phyloP scores from a whole-genome alignment of 2,797 vertebrate genomes.

The Menidia menidia region DNA sequence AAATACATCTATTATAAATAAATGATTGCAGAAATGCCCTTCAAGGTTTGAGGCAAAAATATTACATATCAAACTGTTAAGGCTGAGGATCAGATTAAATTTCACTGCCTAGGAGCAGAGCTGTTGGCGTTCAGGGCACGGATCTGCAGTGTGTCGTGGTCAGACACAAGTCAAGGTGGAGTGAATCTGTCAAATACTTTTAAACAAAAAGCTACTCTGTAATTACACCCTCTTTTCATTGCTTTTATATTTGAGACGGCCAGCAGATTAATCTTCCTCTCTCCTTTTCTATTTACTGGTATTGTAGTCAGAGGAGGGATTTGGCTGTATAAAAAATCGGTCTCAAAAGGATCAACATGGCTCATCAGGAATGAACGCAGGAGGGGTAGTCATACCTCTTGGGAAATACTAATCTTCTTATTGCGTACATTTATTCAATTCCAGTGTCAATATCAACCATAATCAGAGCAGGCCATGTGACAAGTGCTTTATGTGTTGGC shows the following conservation, averaged over 20 bases:
- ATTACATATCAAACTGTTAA: slow-evolving; percentile 4
- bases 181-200: slow-evolving; percentile 40
- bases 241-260: slow-evolving; percentile 46
- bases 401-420: slow-evolving; percentile 81
- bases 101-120: slow-evolving; percentile 35
- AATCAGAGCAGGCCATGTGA: slow-evolving; percentile 72
- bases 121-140: slow-evolving; percentile 21
- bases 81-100: background rate
- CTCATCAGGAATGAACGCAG: slow-evolving; percentile 68
- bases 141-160: slow-evolving; percentile 28
- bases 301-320: slow-evolving; percentile 61
- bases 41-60: background rate
- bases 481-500: slow-evolving; percentile 67
- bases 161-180: slow-evolving; percentile 38
- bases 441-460: slow-evolving; percentile 75
- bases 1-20: too few relatives aligned
- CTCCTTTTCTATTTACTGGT: slow-evolving; percentile 60
- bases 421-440: slow-evolving; percentile 79
- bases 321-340: slow-evolving; percentile 61
- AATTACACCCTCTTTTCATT: slow-evolving; percentile 39
- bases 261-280: slow-evolving; percentile 54
- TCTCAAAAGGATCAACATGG: slow-evolving; percentile 55
- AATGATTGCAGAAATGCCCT: background rate
- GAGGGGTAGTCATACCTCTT: slow-evolving; percentile 54
- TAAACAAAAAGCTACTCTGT: slow-evolving; percentile 22